A percentile compares a stretch with the other conserved stretches of the same genome.
phyloP scores from a whole-genome alignment of 30 jellyfish, hydroid and myxozoan genomes.

The Nemopilema nomurai region DNA sequence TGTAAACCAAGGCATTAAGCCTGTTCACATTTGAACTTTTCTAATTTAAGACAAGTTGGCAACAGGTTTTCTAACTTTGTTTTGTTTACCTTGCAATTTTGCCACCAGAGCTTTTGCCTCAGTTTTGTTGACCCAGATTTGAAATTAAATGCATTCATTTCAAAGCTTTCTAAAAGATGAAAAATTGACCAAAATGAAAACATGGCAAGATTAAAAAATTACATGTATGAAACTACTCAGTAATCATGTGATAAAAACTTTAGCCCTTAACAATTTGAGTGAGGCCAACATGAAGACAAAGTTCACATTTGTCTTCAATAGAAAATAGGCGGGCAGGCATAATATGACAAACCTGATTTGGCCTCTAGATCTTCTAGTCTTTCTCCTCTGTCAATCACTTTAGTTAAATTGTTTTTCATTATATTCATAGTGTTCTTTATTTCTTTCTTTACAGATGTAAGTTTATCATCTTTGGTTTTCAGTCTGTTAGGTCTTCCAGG shows the following conservation, averaged over 20 bases:
- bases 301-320: too few species aligned
- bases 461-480: conserved; percentile 38
- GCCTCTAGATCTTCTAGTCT: conserved; percentile 94
- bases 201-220: background rate
- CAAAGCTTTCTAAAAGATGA: conserved; percentile 79
- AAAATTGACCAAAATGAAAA: background rate
- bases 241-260: too few species aligned
- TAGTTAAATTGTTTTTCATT: conserved; percentile 79
- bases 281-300: too few species aligned
- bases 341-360: conserved; percentile 76
- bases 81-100: conserved; percentile 79
- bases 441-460: conserved; percentile 74
- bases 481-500: conserved; percentile 66
- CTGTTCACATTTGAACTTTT: too few species aligned
- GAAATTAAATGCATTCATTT: conserved; percentile 96
- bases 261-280: too few species aligned
- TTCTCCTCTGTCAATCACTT: conserved; percentile 95
- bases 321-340: too few species aligned
- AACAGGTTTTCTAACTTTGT: too few species aligned
- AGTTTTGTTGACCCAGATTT: conserved; percentile 86
- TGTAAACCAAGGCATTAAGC: too few species aligned
- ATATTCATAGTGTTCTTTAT: conserved; percentile 85
- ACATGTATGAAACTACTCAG: background rate
- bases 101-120: conserved; percentile 95
- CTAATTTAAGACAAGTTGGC: too few species aligned